Evolutionary conservation across 2,797 vertebrate species (phyloP).

Genomic region (Anolis apletophallus): DNA sequence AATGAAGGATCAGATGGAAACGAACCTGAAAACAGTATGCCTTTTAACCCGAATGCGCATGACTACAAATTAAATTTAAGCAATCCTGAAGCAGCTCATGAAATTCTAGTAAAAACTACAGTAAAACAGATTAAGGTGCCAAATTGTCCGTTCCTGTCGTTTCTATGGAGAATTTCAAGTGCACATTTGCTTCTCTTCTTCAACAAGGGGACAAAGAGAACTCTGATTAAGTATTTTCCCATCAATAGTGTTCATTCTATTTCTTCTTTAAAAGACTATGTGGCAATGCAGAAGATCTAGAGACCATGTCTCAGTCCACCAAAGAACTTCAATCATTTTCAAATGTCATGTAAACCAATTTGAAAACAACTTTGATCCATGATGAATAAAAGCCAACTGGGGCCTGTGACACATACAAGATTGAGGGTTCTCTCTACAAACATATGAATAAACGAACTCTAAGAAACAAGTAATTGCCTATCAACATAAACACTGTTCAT

Average conservation of each 20-base stretch:
- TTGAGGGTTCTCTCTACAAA: background rate
- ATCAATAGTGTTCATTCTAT: background rate
- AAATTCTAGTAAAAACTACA: background rate
- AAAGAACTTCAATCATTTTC: background rate
- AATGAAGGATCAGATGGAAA: too few species aligned
- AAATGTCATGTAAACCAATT: too few species aligned
- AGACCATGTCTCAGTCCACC: background rate
- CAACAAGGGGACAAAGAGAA: background rate
- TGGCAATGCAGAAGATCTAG: background rate
- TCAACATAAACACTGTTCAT: background rate
- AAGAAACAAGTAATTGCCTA: background rate
- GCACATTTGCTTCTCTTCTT: background rate
- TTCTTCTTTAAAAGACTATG: background rate
- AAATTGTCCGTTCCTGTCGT: background rate
- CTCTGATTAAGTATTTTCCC: background rate
- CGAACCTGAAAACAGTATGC: too few species aligned
- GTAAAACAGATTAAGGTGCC: background rate
- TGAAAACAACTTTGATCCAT: background rate
- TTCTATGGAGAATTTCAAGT: background rate
- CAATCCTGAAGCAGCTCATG: background rate
- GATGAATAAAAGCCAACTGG: too few species aligned
- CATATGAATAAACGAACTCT: background rate
- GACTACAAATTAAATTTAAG: background rate
- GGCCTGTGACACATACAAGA: background rate
- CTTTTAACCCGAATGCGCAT: too few species aligned